A percentile compares a stretch with the other conserved stretches of the same genome.
These are phyloP conservation scores for Gymnogyps californianus DNA, from an alignment of 2,113 vertebrate genomes.

Conservation along the genomic window DNA sequence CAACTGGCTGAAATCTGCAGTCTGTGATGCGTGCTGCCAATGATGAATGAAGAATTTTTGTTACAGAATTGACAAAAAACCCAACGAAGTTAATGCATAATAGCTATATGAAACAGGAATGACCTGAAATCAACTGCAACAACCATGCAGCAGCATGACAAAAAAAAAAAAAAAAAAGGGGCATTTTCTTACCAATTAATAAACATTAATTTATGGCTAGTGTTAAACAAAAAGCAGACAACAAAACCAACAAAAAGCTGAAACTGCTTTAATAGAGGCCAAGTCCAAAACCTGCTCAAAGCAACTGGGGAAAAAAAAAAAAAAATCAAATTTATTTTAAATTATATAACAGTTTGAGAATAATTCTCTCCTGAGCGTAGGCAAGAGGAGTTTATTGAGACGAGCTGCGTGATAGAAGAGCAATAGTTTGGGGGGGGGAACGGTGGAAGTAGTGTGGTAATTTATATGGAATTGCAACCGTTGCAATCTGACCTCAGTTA, in stretches of 20 bases:
- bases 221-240: neutral
- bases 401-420: neutral
- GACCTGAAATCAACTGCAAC: neutral
- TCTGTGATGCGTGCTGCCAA: neutral
- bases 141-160: no score
- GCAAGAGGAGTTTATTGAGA: neutral
- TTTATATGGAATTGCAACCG: neutral
- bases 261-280: neutral
- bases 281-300: neutral
- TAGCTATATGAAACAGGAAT: neutral
- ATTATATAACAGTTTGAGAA: neutral
- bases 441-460: neutral
- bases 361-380: neutral
- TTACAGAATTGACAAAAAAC: neutral
- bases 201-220: neutral
- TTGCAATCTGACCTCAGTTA: neutral
- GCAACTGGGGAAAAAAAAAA: neutral
- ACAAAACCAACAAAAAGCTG: neutral
- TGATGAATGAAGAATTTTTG: neutral
- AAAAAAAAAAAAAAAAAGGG: neutral
- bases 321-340: neutral
- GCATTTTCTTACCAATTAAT: neutral
- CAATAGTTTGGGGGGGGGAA: accelerated
- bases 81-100: neutral
- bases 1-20: neutral